These are phyloP conservation scores for Trichonephila inaurata DNA, from an alignment of 1,140 invertebrate species.

Conservation along the genomic window DNA sequence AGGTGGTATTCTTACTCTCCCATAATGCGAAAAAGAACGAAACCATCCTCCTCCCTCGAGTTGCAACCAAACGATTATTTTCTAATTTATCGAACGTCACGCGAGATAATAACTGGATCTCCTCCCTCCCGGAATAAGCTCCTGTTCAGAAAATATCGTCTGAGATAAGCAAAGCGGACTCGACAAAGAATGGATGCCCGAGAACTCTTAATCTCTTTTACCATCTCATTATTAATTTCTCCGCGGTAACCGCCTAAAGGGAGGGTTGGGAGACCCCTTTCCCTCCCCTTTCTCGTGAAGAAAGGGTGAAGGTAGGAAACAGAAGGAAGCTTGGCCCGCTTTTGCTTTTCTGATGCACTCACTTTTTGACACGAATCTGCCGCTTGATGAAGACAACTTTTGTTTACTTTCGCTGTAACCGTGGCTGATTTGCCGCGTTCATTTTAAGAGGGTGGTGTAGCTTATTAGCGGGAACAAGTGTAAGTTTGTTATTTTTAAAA, in stretches of 20 bases:
- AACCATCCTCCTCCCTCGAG: slow-evolving; percentile 4
- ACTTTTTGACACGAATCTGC: background rate
- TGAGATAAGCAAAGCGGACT: slow-evolving; percentile 16
- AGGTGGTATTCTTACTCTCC: background rate
- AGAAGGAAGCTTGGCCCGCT: background rate
- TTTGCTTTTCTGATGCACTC: background rate
- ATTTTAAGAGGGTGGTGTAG: background rate
- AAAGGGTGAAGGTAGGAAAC: background rate
- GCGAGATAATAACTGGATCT: slow-evolving; percentile 26
- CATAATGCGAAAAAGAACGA: slow-evolving; percentile 1
- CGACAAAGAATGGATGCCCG: background rate
- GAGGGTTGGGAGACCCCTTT: background rate
- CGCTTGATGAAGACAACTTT: slow-evolving; percentile 18
- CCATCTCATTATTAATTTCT: slow-evolving; percentile 41
- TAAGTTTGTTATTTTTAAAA: background rate
- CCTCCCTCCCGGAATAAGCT: background rate
- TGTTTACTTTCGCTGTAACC: background rate
- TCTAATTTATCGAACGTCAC: slow-evolving; percentile 38
- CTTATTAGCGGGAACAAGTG: background rate
- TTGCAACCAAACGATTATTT: slow-evolving; percentile 35
- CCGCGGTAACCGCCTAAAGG: background rate
- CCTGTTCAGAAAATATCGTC: slow-evolving; percentile 20
- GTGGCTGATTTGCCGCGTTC: background rate
- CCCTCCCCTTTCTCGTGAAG: background rate
- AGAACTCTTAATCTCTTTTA: slow-evolving; percentile 27